Base-by-base conservation (phyloP, 2,113 vertebrate genomes). In the Vanacampus margaritifer region DNA sequence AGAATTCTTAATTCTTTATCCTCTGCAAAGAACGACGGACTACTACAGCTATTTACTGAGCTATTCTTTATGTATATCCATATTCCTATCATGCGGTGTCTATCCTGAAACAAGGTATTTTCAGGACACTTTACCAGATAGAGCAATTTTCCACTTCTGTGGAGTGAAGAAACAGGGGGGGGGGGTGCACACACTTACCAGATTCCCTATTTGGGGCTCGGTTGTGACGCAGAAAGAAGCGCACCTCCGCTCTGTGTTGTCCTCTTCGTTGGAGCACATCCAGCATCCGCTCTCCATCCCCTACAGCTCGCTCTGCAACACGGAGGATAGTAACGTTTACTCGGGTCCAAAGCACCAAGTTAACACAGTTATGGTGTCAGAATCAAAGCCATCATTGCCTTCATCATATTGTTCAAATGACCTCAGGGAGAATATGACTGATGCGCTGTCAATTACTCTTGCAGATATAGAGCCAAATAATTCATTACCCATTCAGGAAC, bases 191-290 rank as follows among this genome's bases (percentile, higher is more conserved):
- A 77, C 58, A 78, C 91, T 59, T 62, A 98, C 97, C 95, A 7
- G 89, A 71, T 64, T 95, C 94, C 61, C 92, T 83, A 80, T 82
- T 82, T 0, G 94, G 92, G 1, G 93, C 79, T 17, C 89, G 90
- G 1, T 96, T 95, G 0, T 98, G 96, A 5, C 97, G 94, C 64
- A 99, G 90, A 57, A 96, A 98, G 90, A 99, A 99, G 1, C 93
- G 94, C 73, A 97, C 96, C 73, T 99, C 97, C 0, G 79, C 81
- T 75, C 92, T 90, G 89, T 95, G 94, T 70, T 92, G 90, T 10
- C 95, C 95, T 89, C 94, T 94, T 59, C 93, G 89, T 62, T 98
- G 95, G 80, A 99, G 89, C 50, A 98, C 62, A 59, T 99, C 96
- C 81, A 96, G 85, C 94, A 99, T 96, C 65, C 93, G 92, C 68